These are phyloP conservation scores for Aurelia coerulea DNA, from an alignment of 30 jellyfish, hydroid and myxozoan genomes.

Conservation along the genomic window DNA sequence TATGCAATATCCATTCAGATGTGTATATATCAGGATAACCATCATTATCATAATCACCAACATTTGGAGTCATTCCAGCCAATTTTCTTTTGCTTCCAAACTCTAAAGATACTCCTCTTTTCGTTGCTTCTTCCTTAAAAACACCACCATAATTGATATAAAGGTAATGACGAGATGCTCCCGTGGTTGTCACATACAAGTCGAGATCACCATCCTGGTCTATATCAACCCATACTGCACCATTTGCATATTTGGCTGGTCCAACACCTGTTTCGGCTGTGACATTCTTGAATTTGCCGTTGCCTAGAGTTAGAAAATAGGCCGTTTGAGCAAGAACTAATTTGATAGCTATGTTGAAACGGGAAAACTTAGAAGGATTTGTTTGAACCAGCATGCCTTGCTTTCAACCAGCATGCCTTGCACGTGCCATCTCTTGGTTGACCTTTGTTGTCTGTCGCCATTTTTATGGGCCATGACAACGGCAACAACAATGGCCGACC, in stretches of 20 bases:
- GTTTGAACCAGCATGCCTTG: no score
- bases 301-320: constrained; percentile 59
- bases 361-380: no score
- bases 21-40: constrained; percentile 93
- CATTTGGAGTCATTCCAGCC: constrained; percentile 95
- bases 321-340: no score
- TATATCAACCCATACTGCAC: constrained; percentile 96
- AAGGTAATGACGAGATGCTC: constrained; percentile 91
- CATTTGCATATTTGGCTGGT: constrained; percentile 88
- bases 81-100: constrained; percentile 75
- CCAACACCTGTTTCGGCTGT: constrained; percentile 90
- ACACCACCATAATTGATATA: constrained; percentile 91
- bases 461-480: no score
- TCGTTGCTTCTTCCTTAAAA: constrained; percentile 90
- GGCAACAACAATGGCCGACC: no score
- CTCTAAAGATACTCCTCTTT: constrained; percentile 73
- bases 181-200: constrained; percentile 90
- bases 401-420: no score
- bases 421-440: no score
- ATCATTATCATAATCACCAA: constrained; percentile 95
- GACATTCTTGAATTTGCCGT: constrained; percentile 94
- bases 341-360: no score
- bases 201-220: constrained; percentile 99
- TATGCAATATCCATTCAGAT: constrained; percentile 77
- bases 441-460: no score